Evolutionary conservation across 2,888 invertebrate genomes (phyloP).

Genomic region (Agrotis segetum): DNA sequence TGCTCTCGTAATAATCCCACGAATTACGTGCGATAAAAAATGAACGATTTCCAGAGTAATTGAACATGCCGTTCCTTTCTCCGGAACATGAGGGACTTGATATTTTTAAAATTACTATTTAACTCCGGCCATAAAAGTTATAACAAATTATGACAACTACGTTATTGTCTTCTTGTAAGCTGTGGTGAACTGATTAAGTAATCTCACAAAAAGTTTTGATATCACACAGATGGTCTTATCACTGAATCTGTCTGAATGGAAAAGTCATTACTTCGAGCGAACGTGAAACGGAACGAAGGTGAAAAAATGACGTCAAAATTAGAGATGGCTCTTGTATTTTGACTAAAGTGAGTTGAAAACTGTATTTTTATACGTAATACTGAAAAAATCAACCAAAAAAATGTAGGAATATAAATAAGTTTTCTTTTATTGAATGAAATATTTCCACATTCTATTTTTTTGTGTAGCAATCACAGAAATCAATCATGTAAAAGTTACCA

Average conservation of each 20-base stretch:
- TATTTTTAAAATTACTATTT: slow-evolving; percentile 43
- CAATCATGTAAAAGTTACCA: slow-evolving; percentile 22
- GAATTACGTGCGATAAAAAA: slow-evolving; percentile 85
- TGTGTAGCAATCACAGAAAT: not conserved
- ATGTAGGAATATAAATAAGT: no score
- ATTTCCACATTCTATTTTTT: not conserved
- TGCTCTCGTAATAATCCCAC: slow-evolving; percentile 88
- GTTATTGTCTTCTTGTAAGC: slow-evolving; percentile 26
- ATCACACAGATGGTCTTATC: slow-evolving; percentile 26
- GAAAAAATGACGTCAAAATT: slow-evolving; percentile 22
- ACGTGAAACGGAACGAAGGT: slow-evolving; percentile 36
- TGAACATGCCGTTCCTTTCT: slow-evolving; percentile 72
- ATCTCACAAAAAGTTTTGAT: slow-evolving; percentile 32
- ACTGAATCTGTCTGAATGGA: not conserved
- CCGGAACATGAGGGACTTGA: slow-evolving; percentile 40
- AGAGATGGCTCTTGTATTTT: not conserved
- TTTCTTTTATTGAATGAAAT: no score
- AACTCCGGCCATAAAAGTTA: slow-evolving; percentile 20
- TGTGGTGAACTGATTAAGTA: slow-evolving; percentile 14
- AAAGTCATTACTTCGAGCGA: not conserved
- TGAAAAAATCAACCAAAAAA: not conserved
- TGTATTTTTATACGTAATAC: not conserved
- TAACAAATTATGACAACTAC: slow-evolving; percentile 28
- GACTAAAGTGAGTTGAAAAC: no score
- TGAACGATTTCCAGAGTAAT: slow-evolving; percentile 80